Conservation (phyloP, 1,140 invertebrate genomes). For the Rhagoletis pomonella region DNA sequence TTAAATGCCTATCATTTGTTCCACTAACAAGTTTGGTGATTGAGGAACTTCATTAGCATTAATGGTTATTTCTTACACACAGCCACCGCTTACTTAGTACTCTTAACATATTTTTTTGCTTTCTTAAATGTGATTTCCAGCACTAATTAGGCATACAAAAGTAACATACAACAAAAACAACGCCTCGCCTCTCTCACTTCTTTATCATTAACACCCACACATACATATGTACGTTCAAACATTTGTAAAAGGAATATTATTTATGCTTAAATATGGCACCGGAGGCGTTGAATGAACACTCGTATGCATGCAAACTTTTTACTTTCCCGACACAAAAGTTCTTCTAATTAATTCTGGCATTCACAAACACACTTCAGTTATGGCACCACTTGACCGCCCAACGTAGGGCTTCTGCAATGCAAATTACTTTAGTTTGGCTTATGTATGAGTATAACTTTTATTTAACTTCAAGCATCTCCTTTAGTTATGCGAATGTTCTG, state of each 20-base stretch:
- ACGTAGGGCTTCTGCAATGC: neutral
- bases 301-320: neutral
- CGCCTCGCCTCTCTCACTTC: no score
- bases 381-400: neutral
- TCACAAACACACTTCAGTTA: neutral
- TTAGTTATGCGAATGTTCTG: neutral
- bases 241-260: no score
- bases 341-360: no score
- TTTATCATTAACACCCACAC: no score
- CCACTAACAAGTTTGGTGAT: neutral
- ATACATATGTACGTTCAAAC: no score
- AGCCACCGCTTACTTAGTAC: neutral
- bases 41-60: neutral
- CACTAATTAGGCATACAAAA: neutral
- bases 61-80: neutral
- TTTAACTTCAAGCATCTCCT: neutral
- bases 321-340: neutral
- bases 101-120: neutral
- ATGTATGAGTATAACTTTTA: neutral
- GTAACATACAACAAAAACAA: no score
- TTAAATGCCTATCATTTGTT: no score
- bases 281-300: no score
- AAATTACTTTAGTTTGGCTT: neutral
- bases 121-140: neutral
- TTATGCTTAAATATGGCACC: no score